These are phyloP conservation scores for Acanthurus lineatus DNA, from an alignment of 2,797 vertebrate species.

Conservation along the genomic window DNA sequence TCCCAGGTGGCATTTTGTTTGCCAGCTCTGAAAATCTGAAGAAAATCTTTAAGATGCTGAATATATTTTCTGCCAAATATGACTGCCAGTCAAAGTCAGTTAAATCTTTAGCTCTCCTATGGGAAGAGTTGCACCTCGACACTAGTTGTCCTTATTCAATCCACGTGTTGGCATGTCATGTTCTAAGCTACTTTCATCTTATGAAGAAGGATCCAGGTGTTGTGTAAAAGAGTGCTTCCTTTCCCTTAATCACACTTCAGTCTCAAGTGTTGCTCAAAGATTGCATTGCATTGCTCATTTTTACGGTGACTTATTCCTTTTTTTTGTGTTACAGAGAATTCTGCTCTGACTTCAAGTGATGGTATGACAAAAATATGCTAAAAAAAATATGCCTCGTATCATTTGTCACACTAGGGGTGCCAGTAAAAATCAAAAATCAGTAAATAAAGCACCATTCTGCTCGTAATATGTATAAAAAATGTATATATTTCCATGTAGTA, in stretches of 20 bases:
- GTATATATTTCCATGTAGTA: not conserved
- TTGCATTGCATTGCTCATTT: conserved; percentile 20
- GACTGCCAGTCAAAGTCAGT: not conserved
- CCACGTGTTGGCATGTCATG: not conserved
- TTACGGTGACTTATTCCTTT: conserved; percentile 22
- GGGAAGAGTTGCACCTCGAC: not conserved
- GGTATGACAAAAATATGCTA: conserved; percentile 55
- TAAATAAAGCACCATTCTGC: not conserved
- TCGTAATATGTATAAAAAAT: not conserved
- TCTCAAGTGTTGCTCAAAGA: conserved; percentile 32
- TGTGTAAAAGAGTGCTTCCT: conserved; percentile 15
- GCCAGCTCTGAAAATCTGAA: not conserved
- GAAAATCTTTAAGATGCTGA: not conserved
- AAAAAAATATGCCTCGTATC: conserved; percentile 3
- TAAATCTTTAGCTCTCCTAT: not conserved
- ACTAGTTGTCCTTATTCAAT: not conserved
- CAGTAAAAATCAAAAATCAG: not conserved
- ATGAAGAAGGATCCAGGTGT: conserved; percentile 39
- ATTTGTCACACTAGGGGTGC: not conserved
- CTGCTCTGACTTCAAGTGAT: conserved; percentile 53
- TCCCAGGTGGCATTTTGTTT: conserved; percentile 3
- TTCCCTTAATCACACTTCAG: conserved; percentile 19
- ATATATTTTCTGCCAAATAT: not conserved
- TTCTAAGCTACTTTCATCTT: conserved; percentile 18
- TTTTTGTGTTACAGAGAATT: conserved; percentile 65